Percentiles rank a stretch among this genome's conserved stretches.
Conservation (phyloP, 2,113 vertebrate genomes). For the Sceloporus undulatus region DNA sequence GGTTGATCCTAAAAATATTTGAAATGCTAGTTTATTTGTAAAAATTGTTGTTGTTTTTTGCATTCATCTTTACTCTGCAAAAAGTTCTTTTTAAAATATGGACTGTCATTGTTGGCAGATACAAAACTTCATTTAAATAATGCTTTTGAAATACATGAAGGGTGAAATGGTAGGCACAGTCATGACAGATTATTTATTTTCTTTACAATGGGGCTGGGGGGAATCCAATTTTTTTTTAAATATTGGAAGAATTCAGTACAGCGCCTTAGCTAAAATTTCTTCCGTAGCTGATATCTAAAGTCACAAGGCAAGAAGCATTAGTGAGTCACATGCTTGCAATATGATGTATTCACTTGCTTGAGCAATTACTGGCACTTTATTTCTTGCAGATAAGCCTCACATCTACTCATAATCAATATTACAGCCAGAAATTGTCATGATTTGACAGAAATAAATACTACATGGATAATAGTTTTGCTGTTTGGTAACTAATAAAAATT, state of each 20-base stretch:
- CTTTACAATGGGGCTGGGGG: background rate
- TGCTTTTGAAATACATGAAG: background rate
- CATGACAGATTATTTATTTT: background rate
- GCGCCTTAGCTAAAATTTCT: background rate
- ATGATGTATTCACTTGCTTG: background rate
- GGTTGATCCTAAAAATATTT: background rate
- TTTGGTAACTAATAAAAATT: background rate
- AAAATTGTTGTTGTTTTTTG: background rate
- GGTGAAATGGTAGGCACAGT: background rate
- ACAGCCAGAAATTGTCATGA: constrained; percentile 6
- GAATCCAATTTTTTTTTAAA: background rate
- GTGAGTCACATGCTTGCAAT: background rate
- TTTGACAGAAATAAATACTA: background rate
- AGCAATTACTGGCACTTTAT: constrained; percentile 1
- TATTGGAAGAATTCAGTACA: background rate
- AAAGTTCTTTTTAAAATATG: background rate
- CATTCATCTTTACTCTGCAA: background rate
- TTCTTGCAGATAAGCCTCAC: constrained; percentile 1
- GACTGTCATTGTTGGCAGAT: background rate
- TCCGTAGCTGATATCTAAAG: background rate
- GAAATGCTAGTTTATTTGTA: background rate
- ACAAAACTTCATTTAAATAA: background rate
- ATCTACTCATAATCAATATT: background rate
- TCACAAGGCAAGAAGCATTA: background rate
- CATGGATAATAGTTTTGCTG: background rate